These are phyloP conservation scores for Thereva nobilitata DNA, from an alignment of 2,888 invertebrate species.

Conservation along the genomic window DNA sequence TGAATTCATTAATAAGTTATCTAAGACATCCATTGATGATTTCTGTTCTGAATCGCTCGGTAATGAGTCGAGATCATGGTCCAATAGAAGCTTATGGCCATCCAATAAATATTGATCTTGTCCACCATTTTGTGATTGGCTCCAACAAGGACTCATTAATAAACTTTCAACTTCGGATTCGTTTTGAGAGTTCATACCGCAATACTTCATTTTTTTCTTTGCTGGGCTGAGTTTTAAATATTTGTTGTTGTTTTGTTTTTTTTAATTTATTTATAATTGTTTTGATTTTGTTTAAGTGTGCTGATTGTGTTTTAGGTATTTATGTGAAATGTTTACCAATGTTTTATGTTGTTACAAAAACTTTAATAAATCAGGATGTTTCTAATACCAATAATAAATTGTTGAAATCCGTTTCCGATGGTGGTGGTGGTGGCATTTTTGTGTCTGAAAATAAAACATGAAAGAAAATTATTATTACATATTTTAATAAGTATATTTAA, in stretches of 20 bases:
- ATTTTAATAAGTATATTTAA: too few relatives aligned
- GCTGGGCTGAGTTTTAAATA: neutral
- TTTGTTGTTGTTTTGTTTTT: slow-evolving; percentile 11
- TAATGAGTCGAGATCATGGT: slow-evolving; percentile 63
- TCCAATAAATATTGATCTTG: slow-evolving; percentile 62
- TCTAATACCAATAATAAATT: neutral
- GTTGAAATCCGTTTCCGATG: slow-evolving; percentile 1
- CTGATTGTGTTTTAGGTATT: neutral
- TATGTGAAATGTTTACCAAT: neutral
- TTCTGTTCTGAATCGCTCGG: slow-evolving; percentile 59
- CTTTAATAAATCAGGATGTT: slow-evolving; percentile 9
- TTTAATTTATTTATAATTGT: neutral
- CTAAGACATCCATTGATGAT: slow-evolving; percentile 68
- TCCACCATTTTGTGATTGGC: slow-evolving; percentile 58
- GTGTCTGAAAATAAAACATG: slow-evolving; percentile 18
- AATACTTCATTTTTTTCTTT: slow-evolving; percentile 65
- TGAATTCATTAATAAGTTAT: slow-evolving; percentile 65
- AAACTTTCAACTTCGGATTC: slow-evolving; percentile 70
- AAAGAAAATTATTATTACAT: neutral
- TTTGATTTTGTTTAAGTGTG: neutral
- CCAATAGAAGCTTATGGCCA: slow-evolving; percentile 62
- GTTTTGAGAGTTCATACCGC: slow-evolving; percentile 60
- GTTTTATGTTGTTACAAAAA: neutral
- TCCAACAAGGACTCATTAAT: slow-evolving; percentile 75
- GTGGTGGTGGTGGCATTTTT: slow-evolving; percentile 13